phyloP scores from a whole-genome alignment of 2,797 vertebrate genomes.

The Macrochelys suwanniensis region DNA sequence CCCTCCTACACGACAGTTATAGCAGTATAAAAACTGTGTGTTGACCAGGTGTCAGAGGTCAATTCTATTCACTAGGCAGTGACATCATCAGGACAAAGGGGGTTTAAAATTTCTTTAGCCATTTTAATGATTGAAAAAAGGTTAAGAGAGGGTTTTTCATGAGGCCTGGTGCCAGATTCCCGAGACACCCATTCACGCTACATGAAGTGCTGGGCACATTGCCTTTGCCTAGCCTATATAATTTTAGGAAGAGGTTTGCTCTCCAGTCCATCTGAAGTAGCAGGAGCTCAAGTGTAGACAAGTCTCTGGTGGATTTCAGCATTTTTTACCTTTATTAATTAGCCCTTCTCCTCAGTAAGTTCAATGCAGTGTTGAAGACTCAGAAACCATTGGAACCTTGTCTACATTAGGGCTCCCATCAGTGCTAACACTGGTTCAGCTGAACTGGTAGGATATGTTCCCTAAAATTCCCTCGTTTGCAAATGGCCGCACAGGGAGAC shows the following conservation, averaged over 20 bases:
- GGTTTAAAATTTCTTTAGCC: neutral
- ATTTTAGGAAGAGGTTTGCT: neutral
- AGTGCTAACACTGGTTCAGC: neutral
- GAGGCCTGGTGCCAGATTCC: neutral
- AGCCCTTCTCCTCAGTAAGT: neutral
- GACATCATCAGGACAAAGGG: neutral
- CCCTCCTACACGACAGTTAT: neutral
- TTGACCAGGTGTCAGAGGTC: neutral
- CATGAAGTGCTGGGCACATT: neutral
- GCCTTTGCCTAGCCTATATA: neutral
- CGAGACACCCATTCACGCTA: neutral
- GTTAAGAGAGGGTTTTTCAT: neutral
- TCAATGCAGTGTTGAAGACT: neutral
- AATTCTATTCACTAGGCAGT: neutral
- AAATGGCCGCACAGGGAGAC: neutral
- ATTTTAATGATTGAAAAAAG: neutral
- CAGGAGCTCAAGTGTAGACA: neutral
- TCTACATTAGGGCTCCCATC: neutral
- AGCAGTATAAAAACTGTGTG: neutral
- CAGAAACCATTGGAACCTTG: neutral
- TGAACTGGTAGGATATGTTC: neutral
- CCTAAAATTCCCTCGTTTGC: neutral
- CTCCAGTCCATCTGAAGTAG: neutral
- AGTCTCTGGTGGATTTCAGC: neutral
- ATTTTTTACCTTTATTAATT: neutral